phyloP scores from a whole-genome alignment of 2,113 vertebrate species.

The Heterochromis multidens region DNA sequence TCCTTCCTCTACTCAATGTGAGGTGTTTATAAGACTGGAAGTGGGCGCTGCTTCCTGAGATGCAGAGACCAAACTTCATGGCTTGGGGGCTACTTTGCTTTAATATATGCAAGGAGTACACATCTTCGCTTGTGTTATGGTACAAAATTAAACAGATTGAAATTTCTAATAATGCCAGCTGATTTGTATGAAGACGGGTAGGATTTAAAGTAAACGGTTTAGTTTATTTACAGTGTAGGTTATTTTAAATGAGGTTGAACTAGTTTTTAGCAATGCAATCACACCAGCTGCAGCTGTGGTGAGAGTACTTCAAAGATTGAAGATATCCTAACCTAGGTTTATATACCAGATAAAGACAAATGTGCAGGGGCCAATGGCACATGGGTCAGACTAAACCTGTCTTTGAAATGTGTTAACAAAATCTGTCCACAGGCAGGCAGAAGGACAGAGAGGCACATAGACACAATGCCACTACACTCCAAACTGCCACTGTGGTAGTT shows the following conservation, averaged over 20 bases:
- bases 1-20: conserved; percentile 24
- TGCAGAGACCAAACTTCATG: background rate
- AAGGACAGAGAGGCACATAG: background rate
- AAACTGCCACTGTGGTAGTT: background rate
- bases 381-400: background rate
- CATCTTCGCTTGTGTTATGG: background rate
- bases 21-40: conserved; percentile 42
- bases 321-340: background rate
- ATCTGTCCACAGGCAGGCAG: background rate
- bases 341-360: background rate
- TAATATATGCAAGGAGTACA: background rate
- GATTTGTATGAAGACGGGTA: background rate
- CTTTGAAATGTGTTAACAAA: background rate
- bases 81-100: background rate
- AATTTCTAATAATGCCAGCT: background rate
- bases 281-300: background rate
- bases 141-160: background rate
- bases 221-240: background rate
- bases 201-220: background rate
- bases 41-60: conserved; percentile 48
- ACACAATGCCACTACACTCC: background rate
- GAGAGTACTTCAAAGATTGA: background rate
- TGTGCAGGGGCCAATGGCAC: rapidly evolving
- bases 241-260: background rate
- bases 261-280: background rate